Evolutionary conservation across 2,888 invertebrate genomes (phyloP), one percentile per base, ranked within the genome.

Genomic region (Tipula vernalis): DNA sequence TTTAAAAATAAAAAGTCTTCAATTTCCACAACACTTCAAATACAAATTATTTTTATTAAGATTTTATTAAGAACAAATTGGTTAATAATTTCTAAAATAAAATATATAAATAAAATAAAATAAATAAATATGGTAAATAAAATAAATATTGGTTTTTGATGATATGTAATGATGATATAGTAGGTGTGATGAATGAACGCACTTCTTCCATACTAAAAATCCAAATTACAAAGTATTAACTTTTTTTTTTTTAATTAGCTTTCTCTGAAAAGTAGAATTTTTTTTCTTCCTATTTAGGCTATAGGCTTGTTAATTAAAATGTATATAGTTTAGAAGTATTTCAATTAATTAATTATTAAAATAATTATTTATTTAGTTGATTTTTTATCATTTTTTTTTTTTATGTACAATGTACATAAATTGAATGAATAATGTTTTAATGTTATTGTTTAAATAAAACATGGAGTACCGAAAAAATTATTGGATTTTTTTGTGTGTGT

Each of bases 61-160:
- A n/a, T n/a, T 28, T 71, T 28, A 71, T 71, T 71, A 71, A 28
- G 71, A 71, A 71, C 28, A 71, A 71, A 71, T 28, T 71, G 28
- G 71, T 71, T 71, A 71, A 71, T 71, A 18, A 28, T 71, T 71
- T 71, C 71, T 71, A 71, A 71, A 71, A 71, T 10, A 71, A 71
- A 71, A 71, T 71, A 71, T 71, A 71, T 71, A 71, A 71, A 71
- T 71, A 71, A 71, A 71, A 71, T 71, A 71, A 71, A 71, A 71
- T 71, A 51, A 51, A 51, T 15, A 51, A 51, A 51, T 51, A 28
- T 47, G 47, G 47, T 47, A 13, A 47, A 47, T 71, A 71, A 28
- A 57, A 71, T 71, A 28, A 71, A 71, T 71, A 71, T 71, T 51
- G 51, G 15, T 51, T 51, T 51, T 71, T 71, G 28, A 71, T 71